Percentiles rank a stretch among this genome's conserved stretches.
Evolutionary conservation across 2,888 invertebrate species (phyloP).

Genomic region (Xylota sylvarum): DNA sequence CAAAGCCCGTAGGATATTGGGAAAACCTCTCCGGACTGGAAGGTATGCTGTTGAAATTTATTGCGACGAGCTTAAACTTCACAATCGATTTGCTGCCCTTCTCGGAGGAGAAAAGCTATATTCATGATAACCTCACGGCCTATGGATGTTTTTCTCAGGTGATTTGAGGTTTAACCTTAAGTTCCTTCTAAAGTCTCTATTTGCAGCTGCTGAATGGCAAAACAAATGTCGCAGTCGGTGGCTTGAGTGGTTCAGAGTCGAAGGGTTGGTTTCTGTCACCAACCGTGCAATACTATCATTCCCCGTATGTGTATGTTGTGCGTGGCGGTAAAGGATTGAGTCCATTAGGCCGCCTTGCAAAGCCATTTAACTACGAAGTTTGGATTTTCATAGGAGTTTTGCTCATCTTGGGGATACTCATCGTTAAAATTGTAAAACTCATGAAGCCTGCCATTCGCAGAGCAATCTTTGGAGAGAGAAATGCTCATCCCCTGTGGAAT

Average conservation of each 20-base stretch:
- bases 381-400: too few relatives aligned
- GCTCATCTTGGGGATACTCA: background rate
- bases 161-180: too few relatives aligned
- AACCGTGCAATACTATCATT: constrained; percentile 79
- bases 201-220: too few relatives aligned
- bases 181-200: too few relatives aligned
- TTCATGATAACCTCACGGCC: constrained; percentile 6
- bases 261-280: constrained; percentile 77
- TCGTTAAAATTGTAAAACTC: constrained; percentile 19
- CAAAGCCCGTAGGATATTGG: constrained; percentile 67
- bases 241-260: constrained; percentile 77
- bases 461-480: too few relatives aligned
- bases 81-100: constrained; percentile 78
- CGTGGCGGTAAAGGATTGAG: too few relatives aligned
- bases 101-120: constrained; percentile 66
- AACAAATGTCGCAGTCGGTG: constrained; percentile 80
- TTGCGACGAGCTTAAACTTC: constrained; percentile 80
- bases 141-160: too few relatives aligned
- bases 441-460: background rate
- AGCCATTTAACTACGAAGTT: too few relatives aligned
- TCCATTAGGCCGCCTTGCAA: too few relatives aligned
- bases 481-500: too few relatives aligned
- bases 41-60: too few relatives aligned
- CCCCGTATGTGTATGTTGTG: constrained; percentile 78
- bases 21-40: constrained; percentile 79